Conservation (phyloP, 2,113 vertebrate species). For the Syrrhaptes paradoxus region DNA sequence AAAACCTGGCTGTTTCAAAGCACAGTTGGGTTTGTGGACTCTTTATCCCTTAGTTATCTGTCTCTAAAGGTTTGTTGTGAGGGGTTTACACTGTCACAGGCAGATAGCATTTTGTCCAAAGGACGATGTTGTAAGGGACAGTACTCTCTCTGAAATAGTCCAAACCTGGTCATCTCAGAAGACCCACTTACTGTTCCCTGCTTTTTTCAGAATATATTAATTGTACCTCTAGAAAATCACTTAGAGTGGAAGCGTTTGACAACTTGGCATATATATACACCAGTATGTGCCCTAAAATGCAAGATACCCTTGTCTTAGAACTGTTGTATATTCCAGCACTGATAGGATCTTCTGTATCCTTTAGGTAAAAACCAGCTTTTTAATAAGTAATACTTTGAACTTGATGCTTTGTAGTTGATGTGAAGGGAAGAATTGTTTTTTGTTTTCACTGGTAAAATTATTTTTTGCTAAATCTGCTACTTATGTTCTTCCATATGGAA, state of each 20-base stretch:
- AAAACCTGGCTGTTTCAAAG: background rate
- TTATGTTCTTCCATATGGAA: background rate
- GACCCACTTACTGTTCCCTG: background rate
- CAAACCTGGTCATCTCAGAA: background rate
- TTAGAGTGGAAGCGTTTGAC: background rate
- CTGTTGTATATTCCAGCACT: background rate
- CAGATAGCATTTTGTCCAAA: background rate
- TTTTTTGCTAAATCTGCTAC: background rate
- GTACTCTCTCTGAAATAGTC: background rate
- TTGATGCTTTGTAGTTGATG: background rate
- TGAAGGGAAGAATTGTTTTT: background rate
- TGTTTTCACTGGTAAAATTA: background rate
- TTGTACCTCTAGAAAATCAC: background rate
- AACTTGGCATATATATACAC: accelerated
- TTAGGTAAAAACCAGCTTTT: background rate
- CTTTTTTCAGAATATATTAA: background rate
- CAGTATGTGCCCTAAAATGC: background rate
- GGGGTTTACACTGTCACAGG: background rate
- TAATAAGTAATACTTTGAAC: background rate
- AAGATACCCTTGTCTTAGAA: background rate
- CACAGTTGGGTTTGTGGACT: background rate
- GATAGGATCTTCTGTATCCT: background rate
- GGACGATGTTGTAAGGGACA: background rate
- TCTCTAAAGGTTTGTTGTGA: background rate
- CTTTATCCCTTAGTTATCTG: background rate